Percentiles rank a stretch among this genome's conserved stretches.
phyloP scores from a whole-genome alignment of 2,888 invertebrate genomes.

The Aporophyla lueneburgensis region DNA sequence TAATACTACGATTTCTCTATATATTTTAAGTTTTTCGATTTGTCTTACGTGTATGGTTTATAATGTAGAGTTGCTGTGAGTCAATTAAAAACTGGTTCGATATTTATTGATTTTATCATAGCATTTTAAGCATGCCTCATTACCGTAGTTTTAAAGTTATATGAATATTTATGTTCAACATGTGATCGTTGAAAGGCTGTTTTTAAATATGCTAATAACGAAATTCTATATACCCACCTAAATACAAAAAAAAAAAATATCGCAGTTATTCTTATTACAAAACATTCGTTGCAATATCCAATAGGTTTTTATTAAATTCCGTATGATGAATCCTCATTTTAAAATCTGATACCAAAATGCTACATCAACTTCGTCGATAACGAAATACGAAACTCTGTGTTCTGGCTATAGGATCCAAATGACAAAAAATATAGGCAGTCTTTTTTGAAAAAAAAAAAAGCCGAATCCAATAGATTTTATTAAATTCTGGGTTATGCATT shows the following conservation, averaged over 20 bases:
- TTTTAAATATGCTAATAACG: not conserved
- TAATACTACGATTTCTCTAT: too few relatives aligned
- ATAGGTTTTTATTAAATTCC: not conserved
- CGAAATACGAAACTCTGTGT: not conserved
- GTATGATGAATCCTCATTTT: not conserved
- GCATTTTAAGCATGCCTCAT: not conserved
- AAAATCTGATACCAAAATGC: not conserved
- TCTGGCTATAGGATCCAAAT: not conserved
- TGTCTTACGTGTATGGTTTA: too few relatives aligned
- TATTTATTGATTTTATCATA: not conserved
- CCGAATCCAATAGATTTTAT: slow-evolving; percentile 8
- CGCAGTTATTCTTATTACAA: not conserved
- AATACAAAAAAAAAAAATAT: not conserved
- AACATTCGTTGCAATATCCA: not conserved
- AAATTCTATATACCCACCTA: not conserved
- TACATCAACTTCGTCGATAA: not conserved
- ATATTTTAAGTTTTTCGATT: too few relatives aligned
- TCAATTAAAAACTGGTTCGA: not conserved
- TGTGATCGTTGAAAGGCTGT: not conserved
- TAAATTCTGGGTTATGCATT: slow-evolving; percentile 25
- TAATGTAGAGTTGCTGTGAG: not conserved
- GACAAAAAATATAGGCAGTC: not conserved
- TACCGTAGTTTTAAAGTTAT: not conserved
- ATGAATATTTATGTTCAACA: not conserved
- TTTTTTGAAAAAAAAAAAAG: not conserved